Conservation (phyloP, 1,140 invertebrate genomes). For the Ceratosolen fusciceps region DNA sequence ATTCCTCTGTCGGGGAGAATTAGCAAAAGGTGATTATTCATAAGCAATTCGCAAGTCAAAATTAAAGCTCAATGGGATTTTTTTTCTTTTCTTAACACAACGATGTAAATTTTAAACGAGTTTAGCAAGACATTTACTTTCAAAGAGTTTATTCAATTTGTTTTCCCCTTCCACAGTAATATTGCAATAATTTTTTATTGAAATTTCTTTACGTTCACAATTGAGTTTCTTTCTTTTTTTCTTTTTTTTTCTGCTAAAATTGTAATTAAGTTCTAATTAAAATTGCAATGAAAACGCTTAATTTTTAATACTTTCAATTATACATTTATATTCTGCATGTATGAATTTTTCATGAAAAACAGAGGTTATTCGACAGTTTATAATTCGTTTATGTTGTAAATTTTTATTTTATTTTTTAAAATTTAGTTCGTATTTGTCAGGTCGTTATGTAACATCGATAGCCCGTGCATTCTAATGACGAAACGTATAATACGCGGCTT, state of each 20-base stretch:
- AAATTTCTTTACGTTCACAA: too few species aligned
- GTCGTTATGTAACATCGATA: not conserved
- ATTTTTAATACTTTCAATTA: too few species aligned
- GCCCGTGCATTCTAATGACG: not conserved
- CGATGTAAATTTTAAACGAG: not conserved
- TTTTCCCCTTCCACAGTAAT: not conserved
- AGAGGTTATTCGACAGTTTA: too few species aligned
- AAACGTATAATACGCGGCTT: too few species aligned
- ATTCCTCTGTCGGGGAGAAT: too few species aligned
- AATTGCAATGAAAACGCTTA: too few species aligned
- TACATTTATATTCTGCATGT: too few species aligned
- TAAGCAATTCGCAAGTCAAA: not conserved
- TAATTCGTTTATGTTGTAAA: not conserved
- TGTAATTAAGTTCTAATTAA: too few species aligned
- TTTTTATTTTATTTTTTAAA: not conserved
- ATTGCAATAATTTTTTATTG: not conserved
- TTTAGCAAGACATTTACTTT: not conserved
- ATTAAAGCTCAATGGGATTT: not conserved
- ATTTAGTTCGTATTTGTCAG: not conserved
- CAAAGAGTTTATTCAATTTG: not conserved
- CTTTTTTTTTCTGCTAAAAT: too few species aligned
- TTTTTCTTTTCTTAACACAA: not conserved
- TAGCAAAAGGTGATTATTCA: too few species aligned
- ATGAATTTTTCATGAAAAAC: too few species aligned
- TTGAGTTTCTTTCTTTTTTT: too few species aligned